phyloP scores from a whole-genome alignment of 2,797 vertebrate genomes.

The Uromys caudimaculatus region DNA sequence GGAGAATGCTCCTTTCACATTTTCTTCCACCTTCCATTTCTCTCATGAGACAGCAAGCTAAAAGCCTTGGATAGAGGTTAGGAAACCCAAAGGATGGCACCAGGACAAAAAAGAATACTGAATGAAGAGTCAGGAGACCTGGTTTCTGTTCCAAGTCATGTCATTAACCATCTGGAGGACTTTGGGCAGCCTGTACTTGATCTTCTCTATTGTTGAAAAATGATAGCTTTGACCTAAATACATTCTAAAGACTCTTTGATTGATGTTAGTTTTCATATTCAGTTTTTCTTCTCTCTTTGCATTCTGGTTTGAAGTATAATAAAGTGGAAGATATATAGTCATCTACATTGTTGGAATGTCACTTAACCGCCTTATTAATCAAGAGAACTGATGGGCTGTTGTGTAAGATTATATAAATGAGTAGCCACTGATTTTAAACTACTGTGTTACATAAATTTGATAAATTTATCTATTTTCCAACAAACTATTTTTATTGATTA shows the following conservation, averaged over 20 bases:
- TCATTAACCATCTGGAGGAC: constrained; percentile 7
- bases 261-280: constrained; percentile 47
- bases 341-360: constrained; percentile 51
- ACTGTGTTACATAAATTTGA: constrained; percentile 52
- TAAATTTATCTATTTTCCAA: constrained; percentile 3
- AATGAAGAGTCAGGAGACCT: constrained; percentile 10
- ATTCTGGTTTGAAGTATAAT: neutral
- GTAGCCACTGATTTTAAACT: constrained; percentile 18
- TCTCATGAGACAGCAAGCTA: neutral
- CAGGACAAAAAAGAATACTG: neutral
- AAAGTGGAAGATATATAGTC: constrained; percentile 32
- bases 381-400: constrained; percentile 60
- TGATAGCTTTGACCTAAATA: neutral
- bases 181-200: neutral
- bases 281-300: constrained; percentile 48
- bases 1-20: neutral
- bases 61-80: neutral
- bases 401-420: constrained; percentile 32
- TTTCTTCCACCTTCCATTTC: neutral
- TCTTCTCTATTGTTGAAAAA: constrained; percentile 40
- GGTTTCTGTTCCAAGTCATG: neutral
- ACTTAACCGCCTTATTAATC: constrained; percentile 56
- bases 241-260: constrained; percentile 37
- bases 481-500: neutral
- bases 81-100: neutral